These are phyloP conservation scores for Lasioglossum calceatum DNA, from an alignment of 2,888 invertebrate species.

Conservation along the genomic window DNA sequence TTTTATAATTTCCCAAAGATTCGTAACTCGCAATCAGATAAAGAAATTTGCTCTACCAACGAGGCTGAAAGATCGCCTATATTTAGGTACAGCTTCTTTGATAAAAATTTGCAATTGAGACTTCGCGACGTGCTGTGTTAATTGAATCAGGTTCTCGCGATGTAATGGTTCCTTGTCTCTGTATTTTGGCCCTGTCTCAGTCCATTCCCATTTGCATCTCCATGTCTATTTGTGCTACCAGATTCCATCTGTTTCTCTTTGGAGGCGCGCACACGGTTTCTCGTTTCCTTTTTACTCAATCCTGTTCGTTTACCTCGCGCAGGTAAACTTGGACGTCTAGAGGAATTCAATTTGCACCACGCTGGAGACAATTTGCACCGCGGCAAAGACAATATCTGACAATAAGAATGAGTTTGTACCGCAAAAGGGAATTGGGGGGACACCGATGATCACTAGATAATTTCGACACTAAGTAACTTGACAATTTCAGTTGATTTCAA, in stretches of 20 bases:
- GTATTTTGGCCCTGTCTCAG: constrained; percentile 15
- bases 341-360: constrained; percentile 8
- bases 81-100: background rate
- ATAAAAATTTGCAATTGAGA: background rate
- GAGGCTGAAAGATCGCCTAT: background rate
- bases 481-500: too few species aligned
- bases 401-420: background rate
- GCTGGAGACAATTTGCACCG: background rate
- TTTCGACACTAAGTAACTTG: too few species aligned
- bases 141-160: constrained; percentile 4
- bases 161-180: constrained; percentile 20
- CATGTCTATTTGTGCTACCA: constrained; percentile 28
- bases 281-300: constrained; percentile 1
- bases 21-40: background rate
- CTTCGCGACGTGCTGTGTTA: constrained; percentile 8
- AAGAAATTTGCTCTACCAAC: background rate
- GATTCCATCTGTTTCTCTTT: constrained; percentile 39
- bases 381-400: background rate
- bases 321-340: background rate
- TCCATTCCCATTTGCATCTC: constrained; percentile 23
- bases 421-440: too few species aligned
- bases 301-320: constrained; percentile 28
- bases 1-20: background rate
- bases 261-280: constrained; percentile 8
- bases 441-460: background rate